A percentile compares a stretch with the other conserved stretches of the same genome.
Evolutionary conservation across 1,140 invertebrate species (phyloP).

Genomic region (Chrysoperla carnea): DNA sequence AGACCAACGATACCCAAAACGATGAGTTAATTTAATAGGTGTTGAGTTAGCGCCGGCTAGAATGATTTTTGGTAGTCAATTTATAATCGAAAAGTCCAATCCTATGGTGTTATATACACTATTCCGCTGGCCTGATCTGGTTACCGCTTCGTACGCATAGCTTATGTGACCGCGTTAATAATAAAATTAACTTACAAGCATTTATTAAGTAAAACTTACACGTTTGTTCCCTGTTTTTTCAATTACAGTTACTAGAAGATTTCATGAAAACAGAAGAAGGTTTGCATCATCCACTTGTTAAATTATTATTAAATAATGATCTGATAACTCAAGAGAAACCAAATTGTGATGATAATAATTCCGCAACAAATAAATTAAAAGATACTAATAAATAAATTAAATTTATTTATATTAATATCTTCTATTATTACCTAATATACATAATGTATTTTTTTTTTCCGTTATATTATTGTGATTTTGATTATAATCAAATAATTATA

Average conservation of each 20-base stretch:
- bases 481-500: not conserved
- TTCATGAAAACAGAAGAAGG: conserved; percentile 41
- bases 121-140: no score
- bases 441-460: not conserved
- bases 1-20: no score
- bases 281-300: conserved; percentile 35
- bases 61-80: no score
- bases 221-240: no score
- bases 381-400: not conserved
- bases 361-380: not conserved
- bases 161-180: no score
- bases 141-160: no score
- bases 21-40: no score
- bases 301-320: conserved; percentile 9
- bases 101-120: no score
- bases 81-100: no score
- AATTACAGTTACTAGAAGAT: conserved; percentile 39
- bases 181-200: no score
- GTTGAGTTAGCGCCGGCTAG: no score
- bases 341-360: not conserved
- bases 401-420: not conserved
- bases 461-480: conserved; percentile 1
- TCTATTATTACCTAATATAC: not conserved
- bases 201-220: not conserved
- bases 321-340: no score